Conservation (phyloP, 2,797 vertebrate genomes). For the Crenichthys baileyi region DNA sequence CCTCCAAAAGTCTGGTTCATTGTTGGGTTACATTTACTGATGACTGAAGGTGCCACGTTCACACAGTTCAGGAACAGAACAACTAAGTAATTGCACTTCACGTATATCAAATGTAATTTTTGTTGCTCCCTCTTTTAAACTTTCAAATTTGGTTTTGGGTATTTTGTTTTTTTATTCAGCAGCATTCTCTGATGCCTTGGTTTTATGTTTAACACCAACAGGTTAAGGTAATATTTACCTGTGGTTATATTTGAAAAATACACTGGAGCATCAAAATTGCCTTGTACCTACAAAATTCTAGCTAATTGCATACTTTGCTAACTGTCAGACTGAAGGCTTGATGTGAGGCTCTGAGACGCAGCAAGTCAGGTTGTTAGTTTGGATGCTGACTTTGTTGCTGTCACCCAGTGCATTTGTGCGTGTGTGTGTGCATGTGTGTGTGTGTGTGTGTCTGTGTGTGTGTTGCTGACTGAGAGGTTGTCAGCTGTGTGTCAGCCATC, state of each 20-base stretch:
- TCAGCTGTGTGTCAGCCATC: constrained; percentile 71
- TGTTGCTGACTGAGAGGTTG: constrained; percentile 67
- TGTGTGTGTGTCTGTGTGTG: constrained; percentile 34
- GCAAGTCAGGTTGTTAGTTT: constrained; percentile 69
- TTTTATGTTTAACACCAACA: too few species aligned
- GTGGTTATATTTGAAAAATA: too few species aligned
- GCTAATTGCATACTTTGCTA: constrained; percentile 52
- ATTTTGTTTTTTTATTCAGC: too few species aligned
- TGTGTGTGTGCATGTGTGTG: constrained; percentile 45
- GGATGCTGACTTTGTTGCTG: constrained; percentile 73
- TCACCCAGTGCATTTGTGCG: constrained; percentile 37
- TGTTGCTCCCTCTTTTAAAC: too few species aligned
- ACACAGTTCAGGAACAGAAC: background rate
- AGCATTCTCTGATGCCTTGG: too few species aligned
- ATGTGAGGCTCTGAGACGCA: constrained; percentile 59
- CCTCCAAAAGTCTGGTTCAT: background rate
- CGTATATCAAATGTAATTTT: background rate
- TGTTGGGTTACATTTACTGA: background rate
- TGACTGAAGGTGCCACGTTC: background rate
- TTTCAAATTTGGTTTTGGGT: too few species aligned
- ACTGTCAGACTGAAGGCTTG: constrained; percentile 54
- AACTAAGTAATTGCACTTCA: background rate
- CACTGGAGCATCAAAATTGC: background rate
- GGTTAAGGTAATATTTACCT: too few species aligned
- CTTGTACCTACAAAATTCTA: constrained; percentile 19